Base-by-base conservation (phyloP, 2,797 vertebrate genomes). In the Anguilla pacifica region DNA sequence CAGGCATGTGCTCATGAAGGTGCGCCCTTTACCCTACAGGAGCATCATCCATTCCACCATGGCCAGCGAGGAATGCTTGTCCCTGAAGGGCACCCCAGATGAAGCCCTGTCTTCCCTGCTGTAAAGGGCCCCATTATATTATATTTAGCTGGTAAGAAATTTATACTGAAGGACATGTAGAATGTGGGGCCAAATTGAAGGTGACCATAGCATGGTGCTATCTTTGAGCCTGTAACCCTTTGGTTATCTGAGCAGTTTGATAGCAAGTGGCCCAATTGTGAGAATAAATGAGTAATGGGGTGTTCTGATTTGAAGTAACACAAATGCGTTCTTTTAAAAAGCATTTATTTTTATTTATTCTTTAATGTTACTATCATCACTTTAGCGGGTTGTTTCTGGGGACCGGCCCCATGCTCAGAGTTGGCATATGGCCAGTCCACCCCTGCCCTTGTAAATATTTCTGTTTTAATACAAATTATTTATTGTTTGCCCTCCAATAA, bases 21-120 rank as follows among this genome's bases (percentile, higher is more conserved):
- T 95, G 10, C 55, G 89, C 93, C 95, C 87, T 95, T 97, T 94
- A 96, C 98, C 94, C 97, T 95, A 2, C 53, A 95, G 94, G 91
- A 97, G 97, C 90, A 95, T 97, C 92, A 92, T 99, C 91, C 96
- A 97, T 79, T 99, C 98, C 43, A 98, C 98, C 0, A 99, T 99
- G 98, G 97, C 97, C 88, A 96, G 95, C 87, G 89, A 96, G 92
- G 97, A 94, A 96, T 97, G 94, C 96, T 96, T 88, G 93, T 98
- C 94, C 97, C 97, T 87, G 95, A 9, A 90, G 57, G 90, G 91
- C 84, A 57, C 55, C 55, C 55, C 10, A 57, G 10, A 35, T n/a
- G 25, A n/a, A 74, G 25, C 25, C 70, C 11, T 51, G 49, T 6
- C 25, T 74, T 11, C 25, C 70, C 6, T 28, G 31, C 6, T 35